A percentile compares a stretch with the other conserved stretches of the same genome.
Evolutionary conservation across 2,797 vertebrate species (phyloP).

Genomic region (Pangasius krempfi): DNA sequence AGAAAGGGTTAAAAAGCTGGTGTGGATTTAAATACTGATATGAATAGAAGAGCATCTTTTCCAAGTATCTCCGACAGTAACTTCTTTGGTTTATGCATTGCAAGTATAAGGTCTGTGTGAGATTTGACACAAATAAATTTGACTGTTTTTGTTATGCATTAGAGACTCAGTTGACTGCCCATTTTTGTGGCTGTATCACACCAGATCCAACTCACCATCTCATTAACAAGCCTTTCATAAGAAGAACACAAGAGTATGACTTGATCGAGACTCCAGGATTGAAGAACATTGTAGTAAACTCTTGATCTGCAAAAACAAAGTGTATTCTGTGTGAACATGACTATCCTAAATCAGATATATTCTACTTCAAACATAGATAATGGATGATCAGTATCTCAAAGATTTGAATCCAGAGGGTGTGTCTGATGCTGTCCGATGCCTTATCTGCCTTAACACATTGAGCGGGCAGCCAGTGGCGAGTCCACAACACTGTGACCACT

Average conservation of each 20-base stretch:
- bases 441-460: conserved; percentile 83
- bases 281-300: background rate
- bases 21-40: background rate
- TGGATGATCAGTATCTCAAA: conserved; percentile 6
- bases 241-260: background rate
- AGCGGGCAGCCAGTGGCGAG: conserved; percentile 79
- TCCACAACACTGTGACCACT: conserved; percentile 81
- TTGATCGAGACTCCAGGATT: background rate
- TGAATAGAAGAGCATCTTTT: background rate
- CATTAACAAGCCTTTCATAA: background rate
- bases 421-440: conserved; percentile 65
- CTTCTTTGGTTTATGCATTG: background rate
- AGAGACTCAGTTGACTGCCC: background rate
- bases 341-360: background rate
- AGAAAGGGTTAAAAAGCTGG: background rate
- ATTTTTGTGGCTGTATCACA: background rate
- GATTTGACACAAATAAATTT: background rate
- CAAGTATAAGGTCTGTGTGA: background rate
- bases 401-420: background rate
- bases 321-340: background rate
- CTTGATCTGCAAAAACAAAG: background rate
- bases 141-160: background rate
- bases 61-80: background rate
- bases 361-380: background rate
- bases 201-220: background rate